Evolutionary conservation across 1,140 invertebrate species (phyloP).

Genomic region (Drosophila grimshawi): DNA sequence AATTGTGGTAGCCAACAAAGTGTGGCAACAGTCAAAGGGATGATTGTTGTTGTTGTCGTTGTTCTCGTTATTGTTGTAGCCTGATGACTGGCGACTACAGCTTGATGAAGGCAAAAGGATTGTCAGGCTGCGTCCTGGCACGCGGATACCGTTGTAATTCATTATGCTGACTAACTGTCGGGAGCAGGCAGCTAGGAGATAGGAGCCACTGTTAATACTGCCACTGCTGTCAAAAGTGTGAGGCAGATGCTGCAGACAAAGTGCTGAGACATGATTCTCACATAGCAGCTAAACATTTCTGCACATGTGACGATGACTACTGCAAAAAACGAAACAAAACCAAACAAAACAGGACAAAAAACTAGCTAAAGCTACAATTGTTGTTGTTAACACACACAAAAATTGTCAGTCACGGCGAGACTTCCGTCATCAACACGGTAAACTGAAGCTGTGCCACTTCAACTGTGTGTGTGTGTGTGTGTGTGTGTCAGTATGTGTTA

Average conservation of each 20-base stretch:
- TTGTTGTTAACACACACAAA: constrained; percentile 63
- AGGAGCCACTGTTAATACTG: constrained; percentile 1
- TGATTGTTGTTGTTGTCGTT: constrained; percentile 6
- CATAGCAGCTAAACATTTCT: constrained; percentile 38
- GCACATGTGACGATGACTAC: constrained; percentile 65
- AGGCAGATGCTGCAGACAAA: not conserved
- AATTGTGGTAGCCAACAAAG: constrained; percentile 73
- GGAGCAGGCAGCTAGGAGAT: not conserved
- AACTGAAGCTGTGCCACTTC: constrained; percentile 31
- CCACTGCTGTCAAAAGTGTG: constrained; percentile 24
- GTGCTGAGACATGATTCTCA: constrained; percentile 1
- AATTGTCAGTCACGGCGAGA: constrained; percentile 74
- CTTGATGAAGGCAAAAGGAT: constrained; percentile 63
- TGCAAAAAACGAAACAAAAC: not conserved
- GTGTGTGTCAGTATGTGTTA: not conserved
- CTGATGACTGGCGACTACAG: constrained; percentile 53
- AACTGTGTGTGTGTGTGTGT: constrained; percentile 7
- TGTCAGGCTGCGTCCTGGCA: constrained; percentile 31
- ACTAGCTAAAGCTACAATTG: constrained; percentile 32
- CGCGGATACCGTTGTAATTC: constrained; percentile 63
- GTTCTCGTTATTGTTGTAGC: constrained; percentile 14
- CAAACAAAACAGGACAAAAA: not conserved
- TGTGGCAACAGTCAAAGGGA: constrained; percentile 39
- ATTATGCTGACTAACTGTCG: constrained; percentile 62
- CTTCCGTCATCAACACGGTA: constrained; percentile 60